A percentile compares a stretch with the other conserved stretches of the same genome.
Conservation (phyloP, 2,797 vertebrate genomes). For the Emys orbicularis region DNA sequence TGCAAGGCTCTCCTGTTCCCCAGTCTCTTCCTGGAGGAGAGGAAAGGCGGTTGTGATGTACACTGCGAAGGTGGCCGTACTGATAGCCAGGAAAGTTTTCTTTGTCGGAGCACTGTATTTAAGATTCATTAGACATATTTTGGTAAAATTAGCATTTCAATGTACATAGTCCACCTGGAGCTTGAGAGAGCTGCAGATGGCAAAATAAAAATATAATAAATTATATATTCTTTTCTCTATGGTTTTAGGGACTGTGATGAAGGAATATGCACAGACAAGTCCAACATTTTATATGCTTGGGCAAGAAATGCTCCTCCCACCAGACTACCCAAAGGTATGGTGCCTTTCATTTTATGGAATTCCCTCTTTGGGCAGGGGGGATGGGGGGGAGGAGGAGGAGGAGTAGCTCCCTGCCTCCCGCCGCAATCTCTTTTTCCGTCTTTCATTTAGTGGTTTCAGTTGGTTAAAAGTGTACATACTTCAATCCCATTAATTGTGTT, state of each 20-base stretch:
- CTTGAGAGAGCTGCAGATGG: background rate
- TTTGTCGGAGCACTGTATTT: background rate
- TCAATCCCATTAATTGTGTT: background rate
- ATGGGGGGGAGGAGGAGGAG: background rate
- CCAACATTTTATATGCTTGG: constrained; percentile 97
- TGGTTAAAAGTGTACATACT: background rate
- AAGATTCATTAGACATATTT: background rate
- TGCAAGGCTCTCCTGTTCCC: background rate
- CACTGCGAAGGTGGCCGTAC: background rate
- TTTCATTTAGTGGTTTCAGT: background rate
- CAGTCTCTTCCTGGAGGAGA: background rate
- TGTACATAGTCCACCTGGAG: background rate
- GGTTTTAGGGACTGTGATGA: constrained; percentile 93
- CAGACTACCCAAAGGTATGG: constrained; percentile 92
- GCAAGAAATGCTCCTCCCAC: constrained; percentile 95
- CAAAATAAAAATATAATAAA: background rate
- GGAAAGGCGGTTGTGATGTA: background rate
- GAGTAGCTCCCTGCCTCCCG: background rate
- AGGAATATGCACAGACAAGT: constrained; percentile 90
- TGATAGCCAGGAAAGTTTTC: background rate
- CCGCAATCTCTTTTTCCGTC: background rate
- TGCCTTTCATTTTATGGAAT: background rate
- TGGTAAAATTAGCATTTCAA: background rate
- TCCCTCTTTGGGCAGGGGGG: background rate
- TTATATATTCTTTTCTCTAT: background rate